Evolutionary conservation across 2,113 vertebrate genomes (phyloP), one percentile per base, ranked within the genome.

Genomic region (Brevimyrus niger): DNA sequence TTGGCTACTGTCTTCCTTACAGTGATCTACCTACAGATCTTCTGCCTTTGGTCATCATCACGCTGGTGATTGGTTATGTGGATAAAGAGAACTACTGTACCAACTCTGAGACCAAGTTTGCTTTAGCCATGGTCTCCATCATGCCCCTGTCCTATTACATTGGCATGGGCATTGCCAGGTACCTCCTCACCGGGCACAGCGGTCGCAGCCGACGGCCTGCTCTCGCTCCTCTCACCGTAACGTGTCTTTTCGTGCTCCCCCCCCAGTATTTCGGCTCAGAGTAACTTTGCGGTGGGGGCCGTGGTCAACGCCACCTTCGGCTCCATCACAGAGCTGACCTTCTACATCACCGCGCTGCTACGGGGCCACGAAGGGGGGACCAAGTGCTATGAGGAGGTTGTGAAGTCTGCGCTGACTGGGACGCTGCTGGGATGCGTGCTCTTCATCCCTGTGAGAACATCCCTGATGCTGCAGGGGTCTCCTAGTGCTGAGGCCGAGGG

Each of bases 101-200:
- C 9, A 94, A 95, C 0, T 94, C 97, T 0, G 88, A 95, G 0
- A 8, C 93, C 0, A 97, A 96, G 92, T 98, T 98, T 92, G 92
- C 93, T 0, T 61, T 94, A 35, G 96, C 97, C 13, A 91, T 98
- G 90, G 90, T 93, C 51, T 97, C 97, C 89, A 97, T 98, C 90
- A 97, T 97, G 89, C 97, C 97, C 0, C 94, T 98, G 0, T 98
- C 97, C 50, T 98, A 98, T 92, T 98, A 96, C 91, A 98, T 97
- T 0, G 97, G 97, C 58, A 97, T 98, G 97, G 97, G 97, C 10
- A 98, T 98, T 0, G 97, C 97, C 91, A 97, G 97, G 97, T 97
- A 93, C 92, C 92, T 0, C 27, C n/a, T 2, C 3, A 0, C 1
- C 19, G 31, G 7, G 55, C 55, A 61, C 53, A 47, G 2, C 53